These are phyloP conservation scores for Gobio gobio DNA, from an alignment of 2,113 vertebrate genomes.

Conservation along the genomic window DNA sequence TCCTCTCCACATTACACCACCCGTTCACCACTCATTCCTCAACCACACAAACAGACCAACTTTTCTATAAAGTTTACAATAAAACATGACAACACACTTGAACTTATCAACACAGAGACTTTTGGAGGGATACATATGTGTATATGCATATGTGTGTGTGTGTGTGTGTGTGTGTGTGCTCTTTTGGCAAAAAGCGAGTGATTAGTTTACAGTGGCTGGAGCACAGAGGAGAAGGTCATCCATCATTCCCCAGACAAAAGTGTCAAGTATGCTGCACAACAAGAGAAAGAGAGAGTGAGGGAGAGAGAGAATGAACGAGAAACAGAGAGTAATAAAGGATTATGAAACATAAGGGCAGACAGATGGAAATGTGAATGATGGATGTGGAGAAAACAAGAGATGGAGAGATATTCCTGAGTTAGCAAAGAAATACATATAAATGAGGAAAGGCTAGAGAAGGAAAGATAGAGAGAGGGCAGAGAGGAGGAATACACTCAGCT, in stretches of 20 bases:
- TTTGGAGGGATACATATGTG: background rate
- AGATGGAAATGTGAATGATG: constrained; percentile 43
- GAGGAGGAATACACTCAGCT: constrained; percentile 13
- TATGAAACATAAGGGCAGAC: constrained; percentile 42
- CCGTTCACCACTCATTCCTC: constrained; percentile 29
- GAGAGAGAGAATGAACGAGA: background rate
- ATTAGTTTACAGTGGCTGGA: constrained; percentile 60
- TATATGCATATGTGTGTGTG: constrained; percentile 13
- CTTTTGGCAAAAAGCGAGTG: constrained; percentile 32
- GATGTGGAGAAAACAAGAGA: constrained; percentile 19
- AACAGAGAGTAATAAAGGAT: background rate
- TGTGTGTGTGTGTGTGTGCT: constrained; percentile 29
- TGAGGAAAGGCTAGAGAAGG: constrained; percentile 17
- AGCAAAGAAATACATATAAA: constrained; percentile 39
- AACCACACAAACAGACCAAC: constrained; percentile 11
- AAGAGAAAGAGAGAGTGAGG: constrained; percentile 18
- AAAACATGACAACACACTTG: constrained; percentile 8
- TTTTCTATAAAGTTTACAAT: background rate
- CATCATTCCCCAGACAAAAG: constrained; percentile 58
- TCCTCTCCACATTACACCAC: constrained; percentile 7
- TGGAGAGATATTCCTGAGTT: constrained; percentile 32
- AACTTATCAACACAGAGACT: constrained; percentile 1
- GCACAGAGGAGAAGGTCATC: constrained; percentile 47
- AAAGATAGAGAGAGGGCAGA: constrained; percentile 16
- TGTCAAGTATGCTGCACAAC: constrained; percentile 46